Base-by-base conservation (phyloP, 2,797 vertebrate species). In the Leptodactylus fallax region DNA sequence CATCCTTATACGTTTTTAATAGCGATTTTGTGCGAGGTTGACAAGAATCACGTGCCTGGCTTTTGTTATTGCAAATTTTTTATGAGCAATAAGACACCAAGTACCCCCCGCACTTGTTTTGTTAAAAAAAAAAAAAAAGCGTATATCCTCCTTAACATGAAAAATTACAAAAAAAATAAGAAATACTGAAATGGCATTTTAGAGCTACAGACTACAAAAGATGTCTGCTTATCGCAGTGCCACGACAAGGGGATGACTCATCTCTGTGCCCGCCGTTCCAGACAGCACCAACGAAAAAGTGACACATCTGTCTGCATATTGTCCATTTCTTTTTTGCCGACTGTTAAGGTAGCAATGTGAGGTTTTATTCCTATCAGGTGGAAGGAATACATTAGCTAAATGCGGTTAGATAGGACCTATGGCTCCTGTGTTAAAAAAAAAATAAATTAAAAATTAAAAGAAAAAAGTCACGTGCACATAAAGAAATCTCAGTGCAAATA, bases 1-100 rank as follows among this genome's bases (percentile, higher is more conserved):
- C 81, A 87, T 47, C 49, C 27, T 87, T 78, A n/a, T 83, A 67
- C 8, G 7, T 49, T 87, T 72, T 65, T 87, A 83, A 77, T 87
- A 78, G 80, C 25, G 61, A 12, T 83, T 45, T 65, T 82, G 60
- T 65, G 78, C 51, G 85, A 74, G 84, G 45, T 61, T 65, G 55
- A 36, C 56, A 67, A 79, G n/a, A 17, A 27, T 58, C 85, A 86
- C 11, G 55, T 61, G 78, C 81, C 56, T 19, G 53, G 21, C 65
- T 85, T 65, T 49, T 85, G 47, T 78, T 78, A 65, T 77, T 61
- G 45, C 27, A 79, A 63, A n/a, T 78, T 53, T 21, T 45, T 78
- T 56, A 67, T 69, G 76, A 56, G 60, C 74, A 79, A 51, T 67
- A 8, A 85, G 55, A 61, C 47, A 6, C 7, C 2, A 17, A 11